Evolutionary conservation across 2,888 invertebrate genomes (phyloP).

Genomic region (Rhagonycha fulva): DNA sequence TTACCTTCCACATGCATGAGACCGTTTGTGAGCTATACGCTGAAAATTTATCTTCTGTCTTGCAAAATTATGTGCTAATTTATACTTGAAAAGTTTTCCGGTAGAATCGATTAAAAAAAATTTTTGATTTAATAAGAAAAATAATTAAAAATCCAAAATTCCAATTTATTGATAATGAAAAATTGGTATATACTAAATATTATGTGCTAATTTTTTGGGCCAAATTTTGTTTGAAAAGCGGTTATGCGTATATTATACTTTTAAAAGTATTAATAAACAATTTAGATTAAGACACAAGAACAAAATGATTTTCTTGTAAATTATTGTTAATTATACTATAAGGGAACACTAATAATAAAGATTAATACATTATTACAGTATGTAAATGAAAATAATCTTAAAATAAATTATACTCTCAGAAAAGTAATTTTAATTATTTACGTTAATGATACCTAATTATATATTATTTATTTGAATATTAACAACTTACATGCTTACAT

Average conservation of each 20-base stretch:
- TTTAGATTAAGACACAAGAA: background rate
- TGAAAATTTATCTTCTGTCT: too few relatives aligned
- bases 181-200: too few relatives aligned
- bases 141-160: too few relatives aligned
- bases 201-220: too few relatives aligned
- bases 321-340: background rate
- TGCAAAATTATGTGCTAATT: too few relatives aligned
- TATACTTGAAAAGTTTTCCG: too few relatives aligned
- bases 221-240: too few relatives aligned
- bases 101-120: too few relatives aligned
- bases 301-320: background rate
- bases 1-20: too few relatives aligned
- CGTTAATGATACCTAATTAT: background rate
- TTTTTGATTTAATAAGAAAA: too few relatives aligned
- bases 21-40: too few relatives aligned
- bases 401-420: background rate
- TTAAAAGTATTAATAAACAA: background rate
- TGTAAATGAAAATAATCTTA: background rate
- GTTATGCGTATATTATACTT: background rate
- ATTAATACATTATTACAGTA: background rate
- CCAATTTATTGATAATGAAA: too few relatives aligned
- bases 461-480: background rate
- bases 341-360: background rate
- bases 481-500: background rate
- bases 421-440: background rate